Conservation (phyloP, 2,797 vertebrate species). For the Chromobotia macracanthus region DNA sequence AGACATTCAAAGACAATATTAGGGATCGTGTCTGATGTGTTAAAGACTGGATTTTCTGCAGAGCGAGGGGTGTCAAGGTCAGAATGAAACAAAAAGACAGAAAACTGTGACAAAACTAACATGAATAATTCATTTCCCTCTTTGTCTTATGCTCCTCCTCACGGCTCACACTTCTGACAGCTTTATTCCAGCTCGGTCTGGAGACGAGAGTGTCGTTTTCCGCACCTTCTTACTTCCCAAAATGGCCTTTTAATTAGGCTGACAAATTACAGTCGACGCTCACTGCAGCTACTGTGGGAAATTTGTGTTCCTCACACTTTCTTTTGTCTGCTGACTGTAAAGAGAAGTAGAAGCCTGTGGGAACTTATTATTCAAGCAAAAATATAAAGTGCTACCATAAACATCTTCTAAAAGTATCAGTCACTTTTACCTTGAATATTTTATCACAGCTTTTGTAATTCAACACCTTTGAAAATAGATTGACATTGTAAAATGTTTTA, state of each 20-base stretch:
- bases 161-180: slow-evolving; percentile 47
- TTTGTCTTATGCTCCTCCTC: slow-evolving; percentile 53
- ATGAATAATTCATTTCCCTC: slow-evolving; percentile 63
- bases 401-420: slow-evolving; percentile 27
- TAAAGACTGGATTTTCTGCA: slow-evolving; percentile 44
- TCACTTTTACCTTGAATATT: slow-evolving; percentile 9
- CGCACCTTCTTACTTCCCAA: slow-evolving; percentile 48
- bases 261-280: slow-evolving; percentile 56
- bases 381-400: slow-evolving; percentile 19
- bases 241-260: slow-evolving; percentile 59
- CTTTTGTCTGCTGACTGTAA: slow-evolving; percentile 49
- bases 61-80: slow-evolving; percentile 55
- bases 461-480: not conserved
- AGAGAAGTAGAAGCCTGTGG: slow-evolving; percentile 37
- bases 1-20: not conserved
- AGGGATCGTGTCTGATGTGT: slow-evolving; percentile 38
- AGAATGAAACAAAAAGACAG: slow-evolving; percentile 46
- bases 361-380: slow-evolving; percentile 37
- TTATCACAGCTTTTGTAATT: not conserved
- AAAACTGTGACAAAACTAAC: slow-evolving; percentile 50
- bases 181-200: slow-evolving; percentile 61
- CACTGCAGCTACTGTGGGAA: slow-evolving; percentile 55
- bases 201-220: slow-evolving; percentile 39
- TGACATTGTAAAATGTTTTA: not conserved
- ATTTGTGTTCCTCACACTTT: slow-evolving; percentile 45